Evolutionary conservation across 2,113 vertebrate genomes (phyloP).

Genomic region (Notarius lentiginosus): DNA sequence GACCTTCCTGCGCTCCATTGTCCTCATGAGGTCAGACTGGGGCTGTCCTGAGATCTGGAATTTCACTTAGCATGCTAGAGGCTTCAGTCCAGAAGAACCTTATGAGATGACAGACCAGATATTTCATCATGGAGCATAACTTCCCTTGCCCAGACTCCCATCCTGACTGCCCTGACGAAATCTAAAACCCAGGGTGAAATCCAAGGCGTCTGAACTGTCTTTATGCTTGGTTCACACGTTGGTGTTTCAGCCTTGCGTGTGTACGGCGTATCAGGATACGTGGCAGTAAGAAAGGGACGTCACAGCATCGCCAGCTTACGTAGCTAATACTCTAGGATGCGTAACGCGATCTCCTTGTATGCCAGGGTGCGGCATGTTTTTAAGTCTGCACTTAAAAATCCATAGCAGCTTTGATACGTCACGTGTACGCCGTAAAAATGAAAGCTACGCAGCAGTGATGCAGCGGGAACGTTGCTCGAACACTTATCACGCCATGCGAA

Average conservation of each 20-base stretch:
- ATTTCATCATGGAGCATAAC: slow-evolving; percentile 32
- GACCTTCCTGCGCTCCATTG: slow-evolving; percentile 26
- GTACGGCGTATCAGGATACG: not conserved
- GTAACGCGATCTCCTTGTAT: too few species aligned
- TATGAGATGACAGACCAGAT: slow-evolving; percentile 21
- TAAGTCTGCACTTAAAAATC: too few species aligned
- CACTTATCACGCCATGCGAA: too few species aligned
- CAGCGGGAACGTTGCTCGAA: too few species aligned
- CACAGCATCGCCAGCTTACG: too few species aligned
- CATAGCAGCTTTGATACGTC: too few species aligned
- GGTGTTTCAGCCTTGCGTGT: too few species aligned
- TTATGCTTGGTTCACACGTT: too few species aligned
- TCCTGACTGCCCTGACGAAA: slow-evolving; percentile 60
- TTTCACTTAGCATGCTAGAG: slow-evolving; percentile 38
- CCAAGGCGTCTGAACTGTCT: slow-evolving; percentile 30
- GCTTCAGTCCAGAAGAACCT: not conserved
- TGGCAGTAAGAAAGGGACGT: not conserved
- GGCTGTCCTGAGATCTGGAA: slow-evolving; percentile 30
- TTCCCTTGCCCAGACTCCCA: slow-evolving; percentile 38
- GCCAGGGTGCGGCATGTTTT: too few species aligned
- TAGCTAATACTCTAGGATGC: too few species aligned
- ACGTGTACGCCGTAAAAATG: too few species aligned
- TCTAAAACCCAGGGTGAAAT: slow-evolving; percentile 56
- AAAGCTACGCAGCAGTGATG: too few species aligned
- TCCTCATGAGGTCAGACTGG: slow-evolving; percentile 8